Conservation (phyloP, 1,140 invertebrate genomes). For the Stenopsyche tienmushanensis region DNA sequence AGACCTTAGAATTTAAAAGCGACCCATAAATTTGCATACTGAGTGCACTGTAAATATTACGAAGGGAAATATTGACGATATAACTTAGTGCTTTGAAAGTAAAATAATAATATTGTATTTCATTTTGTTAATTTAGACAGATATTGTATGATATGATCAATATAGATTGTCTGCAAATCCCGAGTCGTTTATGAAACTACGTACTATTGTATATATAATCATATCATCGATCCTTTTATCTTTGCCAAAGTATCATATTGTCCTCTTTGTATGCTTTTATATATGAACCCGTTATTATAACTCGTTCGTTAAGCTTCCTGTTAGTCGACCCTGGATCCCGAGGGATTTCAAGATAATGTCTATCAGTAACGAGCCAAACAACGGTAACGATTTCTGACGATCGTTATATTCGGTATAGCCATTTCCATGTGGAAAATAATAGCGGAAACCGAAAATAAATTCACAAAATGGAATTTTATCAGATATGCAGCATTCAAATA, state of each 20-base stretch:
- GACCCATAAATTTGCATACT: conserved; percentile 34
- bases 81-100: neutral
- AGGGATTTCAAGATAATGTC: neutral
- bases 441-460: no score
- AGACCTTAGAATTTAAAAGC: conserved; percentile 20
- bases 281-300: neutral
- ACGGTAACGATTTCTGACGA: neutral
- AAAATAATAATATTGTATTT: neutral
- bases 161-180: neutral
- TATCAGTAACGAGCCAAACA: neutral
- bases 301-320: neutral
- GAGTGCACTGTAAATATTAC: conserved; percentile 24
- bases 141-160: neutral
- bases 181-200: neutral
- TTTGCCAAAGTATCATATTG: no score
- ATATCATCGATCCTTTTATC: no score
- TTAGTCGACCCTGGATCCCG: neutral
- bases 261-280: no score
- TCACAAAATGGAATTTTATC: no score
- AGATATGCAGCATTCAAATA: no score
- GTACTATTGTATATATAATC: conserved; percentile 3
- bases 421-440: no score
- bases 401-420: neutral
- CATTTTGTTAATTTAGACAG: neutral
- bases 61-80: conserved; percentile 5